phyloP scores from a whole-genome alignment of 2,113 vertebrate genomes.

The Lepidothrix coronata region DNA sequence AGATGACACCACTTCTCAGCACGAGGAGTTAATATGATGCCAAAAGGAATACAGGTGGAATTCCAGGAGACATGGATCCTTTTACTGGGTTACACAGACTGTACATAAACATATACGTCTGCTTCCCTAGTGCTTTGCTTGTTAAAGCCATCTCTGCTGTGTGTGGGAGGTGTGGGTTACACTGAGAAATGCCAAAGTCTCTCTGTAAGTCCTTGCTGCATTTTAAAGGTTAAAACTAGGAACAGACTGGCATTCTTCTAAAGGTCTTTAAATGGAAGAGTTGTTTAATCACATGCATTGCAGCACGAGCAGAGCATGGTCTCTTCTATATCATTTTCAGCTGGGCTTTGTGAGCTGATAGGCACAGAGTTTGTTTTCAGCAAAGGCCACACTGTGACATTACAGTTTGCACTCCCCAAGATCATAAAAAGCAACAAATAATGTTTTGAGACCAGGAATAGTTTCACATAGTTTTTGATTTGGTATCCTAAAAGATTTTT shows the following conservation, averaged over 20 bases:
- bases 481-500: neutral
- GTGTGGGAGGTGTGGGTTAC: conserved; percentile 60
- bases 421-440: neutral
- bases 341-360: neutral
- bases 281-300: conserved; percentile 15
- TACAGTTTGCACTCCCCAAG: neutral
- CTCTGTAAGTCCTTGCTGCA: conserved; percentile 22
- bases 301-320: neutral
- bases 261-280: conserved; percentile 40
- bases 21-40: neutral
- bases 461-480: neutral
- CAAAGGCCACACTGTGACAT: neutral
- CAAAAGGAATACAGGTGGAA: neutral
- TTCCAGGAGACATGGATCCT: neutral
- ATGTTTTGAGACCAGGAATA: neutral
- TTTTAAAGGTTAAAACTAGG: conserved; percentile 63
- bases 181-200: conserved; percentile 36
- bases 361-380: neutral
- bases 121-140: neutral
- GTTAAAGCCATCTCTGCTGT: conserved; percentile 13
- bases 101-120: neutral
- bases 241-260: conserved; percentile 26
- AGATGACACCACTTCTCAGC: neutral
- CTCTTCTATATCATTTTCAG: neutral
- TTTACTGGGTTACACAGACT: neutral